phyloP scores from a whole-genome alignment of 2,888 invertebrate genomes.

The Agrochola circellaris region DNA sequence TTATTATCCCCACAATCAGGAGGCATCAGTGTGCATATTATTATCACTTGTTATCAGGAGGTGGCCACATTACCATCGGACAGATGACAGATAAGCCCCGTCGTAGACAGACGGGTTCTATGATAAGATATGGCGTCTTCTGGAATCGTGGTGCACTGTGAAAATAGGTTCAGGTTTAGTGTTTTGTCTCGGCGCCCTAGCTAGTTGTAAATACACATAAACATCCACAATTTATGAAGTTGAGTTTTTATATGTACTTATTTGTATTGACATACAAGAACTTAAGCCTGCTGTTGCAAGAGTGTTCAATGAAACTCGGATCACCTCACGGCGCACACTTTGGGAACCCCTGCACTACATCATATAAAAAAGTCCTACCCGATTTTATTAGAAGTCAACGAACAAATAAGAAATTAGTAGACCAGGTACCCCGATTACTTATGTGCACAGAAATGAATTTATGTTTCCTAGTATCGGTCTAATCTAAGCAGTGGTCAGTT shows the following conservation, averaged over 20 bases:
- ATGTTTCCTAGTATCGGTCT: slow-evolving; percentile 60
- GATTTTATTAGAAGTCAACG: slow-evolving; percentile 7
- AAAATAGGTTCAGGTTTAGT: neutral
- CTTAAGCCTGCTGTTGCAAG: no score
- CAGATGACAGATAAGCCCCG: slow-evolving; percentile 68
- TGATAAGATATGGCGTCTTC: slow-evolving; percentile 70
- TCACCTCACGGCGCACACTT: no score
- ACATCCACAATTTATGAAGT: no score
- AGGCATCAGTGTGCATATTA: slow-evolving; percentile 51
- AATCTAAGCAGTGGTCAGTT: slow-evolving; percentile 16
- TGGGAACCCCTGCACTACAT: neutral
- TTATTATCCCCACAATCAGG: slow-evolving; percentile 31
- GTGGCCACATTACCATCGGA: slow-evolving; percentile 60
- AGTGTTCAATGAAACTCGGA: no score
- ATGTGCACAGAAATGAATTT: slow-evolving; percentile 58
- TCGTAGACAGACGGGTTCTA: slow-evolving; percentile 65
- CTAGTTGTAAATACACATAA: no score
- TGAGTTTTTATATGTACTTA: no score
- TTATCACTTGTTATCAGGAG: slow-evolving; percentile 67
- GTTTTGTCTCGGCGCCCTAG: no score
- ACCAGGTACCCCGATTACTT: slow-evolving; percentile 11
- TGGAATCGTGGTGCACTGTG: slow-evolving; percentile 48
- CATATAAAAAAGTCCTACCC: neutral
- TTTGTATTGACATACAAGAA: no score
- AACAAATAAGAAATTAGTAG: slow-evolving; percentile 37